Conservation (phyloP, 1,140 invertebrate species). For the Dreissena rostriformis region DNA sequence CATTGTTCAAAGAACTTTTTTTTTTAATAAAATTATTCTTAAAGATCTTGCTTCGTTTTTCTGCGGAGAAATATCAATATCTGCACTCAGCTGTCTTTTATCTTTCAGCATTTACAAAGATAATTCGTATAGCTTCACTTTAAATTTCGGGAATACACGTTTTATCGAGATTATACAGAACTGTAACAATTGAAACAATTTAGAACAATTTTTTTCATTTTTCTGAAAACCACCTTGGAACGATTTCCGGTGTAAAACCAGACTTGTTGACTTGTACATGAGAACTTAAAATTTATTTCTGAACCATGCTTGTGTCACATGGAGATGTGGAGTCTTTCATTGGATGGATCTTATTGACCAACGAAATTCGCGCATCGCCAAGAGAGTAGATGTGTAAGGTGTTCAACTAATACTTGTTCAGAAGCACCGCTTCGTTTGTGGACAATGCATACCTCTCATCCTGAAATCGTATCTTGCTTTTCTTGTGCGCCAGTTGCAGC, state of each 20-base stretch:
- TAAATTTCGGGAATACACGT: constrained; percentile 43
- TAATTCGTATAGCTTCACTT: constrained; percentile 32
- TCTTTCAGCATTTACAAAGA: constrained; percentile 31
- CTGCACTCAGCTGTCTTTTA: not conserved
- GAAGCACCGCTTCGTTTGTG: constrained; percentile 12
- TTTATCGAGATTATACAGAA: constrained; percentile 10
- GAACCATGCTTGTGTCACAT: constrained; percentile 42
- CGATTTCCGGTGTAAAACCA: constrained; percentile 39
- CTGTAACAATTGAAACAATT: constrained; percentile 5
- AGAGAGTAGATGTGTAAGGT: not conserved
- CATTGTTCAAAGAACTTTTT: no score
- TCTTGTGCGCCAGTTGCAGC: constrained; percentile 87
- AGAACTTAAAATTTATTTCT: constrained; percentile 45
- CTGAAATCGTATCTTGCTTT: not conserved
- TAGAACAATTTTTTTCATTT: not conserved
- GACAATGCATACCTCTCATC: constrained; percentile 43
- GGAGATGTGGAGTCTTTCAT: constrained; percentile 25
- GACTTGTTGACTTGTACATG: constrained; percentile 43
- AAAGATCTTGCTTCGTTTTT: constrained; percentile 42
- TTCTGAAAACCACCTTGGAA: constrained; percentile 23
- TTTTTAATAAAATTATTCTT: constrained; percentile 1
- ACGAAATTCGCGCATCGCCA: constrained; percentile 6
- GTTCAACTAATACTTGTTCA: constrained; percentile 43
- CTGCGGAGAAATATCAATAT: constrained; percentile 21
- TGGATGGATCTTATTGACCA: constrained; percentile 30